Base-by-base conservation (phyloP, 1,140 invertebrate species). In the Drosophila lacteicornis region DNA sequence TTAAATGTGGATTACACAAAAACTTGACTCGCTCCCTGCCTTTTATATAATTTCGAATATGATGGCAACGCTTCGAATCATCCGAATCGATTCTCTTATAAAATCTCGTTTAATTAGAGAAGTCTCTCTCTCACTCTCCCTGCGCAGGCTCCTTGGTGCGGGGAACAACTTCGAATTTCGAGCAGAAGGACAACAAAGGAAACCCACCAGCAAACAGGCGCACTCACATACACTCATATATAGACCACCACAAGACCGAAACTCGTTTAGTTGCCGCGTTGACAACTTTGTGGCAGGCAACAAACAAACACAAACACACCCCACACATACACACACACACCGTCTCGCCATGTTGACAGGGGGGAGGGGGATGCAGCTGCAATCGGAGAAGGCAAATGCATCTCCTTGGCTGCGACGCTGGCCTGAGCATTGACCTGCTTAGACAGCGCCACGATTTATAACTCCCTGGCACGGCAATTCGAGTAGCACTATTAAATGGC, bases 351-450 rank as follows among this genome's bases (percentile, higher is more conserved):
- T 65, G 76, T 25, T 62, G 70, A 58, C 53, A 66, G 38, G 36
- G n/a, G 19, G 7, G 15, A 43, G 12, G 40, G 58, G 49, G 47
- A 46, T 73, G 73, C 74, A 56, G n/a, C 33, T 66, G 51, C 51
- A 83, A 55, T 61, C 46, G 36, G 42, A 53, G 62, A 42, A 74
- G 59, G 22, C 66, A 60, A 70, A 58, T 78, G 58, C 69, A 57
- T 42, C 58, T 55, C 56, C 69, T 78, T 83, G 43, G 61, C 55
- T 67, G 68, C 53, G 51, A 67, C 66, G 60, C 63, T 77, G 77
- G 81, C 68, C 59, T 67, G 79, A 88, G 77, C 80, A 83, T 80
- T 87, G 83, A 88, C 80, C 84, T 88, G 83, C 61, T 83, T 88
- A 83, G 68, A 74, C 79, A 50, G 57, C 49, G 19, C 8, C n/a